Base-by-base conservation (phyloP, 1,140 invertebrate species). In the Drosophila pallidifrons region DNA sequence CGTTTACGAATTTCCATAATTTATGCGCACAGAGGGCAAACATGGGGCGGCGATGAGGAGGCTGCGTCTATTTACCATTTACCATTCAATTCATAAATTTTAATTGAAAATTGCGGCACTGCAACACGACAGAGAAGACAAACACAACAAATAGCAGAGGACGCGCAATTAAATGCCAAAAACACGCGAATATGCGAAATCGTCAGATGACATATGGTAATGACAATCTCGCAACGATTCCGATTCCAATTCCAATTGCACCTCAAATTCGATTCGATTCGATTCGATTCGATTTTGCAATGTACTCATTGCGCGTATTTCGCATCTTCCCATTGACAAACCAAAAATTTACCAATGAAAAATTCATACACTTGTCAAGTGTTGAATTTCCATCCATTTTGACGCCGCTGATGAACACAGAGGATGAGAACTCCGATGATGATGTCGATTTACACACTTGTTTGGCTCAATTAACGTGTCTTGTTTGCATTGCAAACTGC, bases 81-180 rank as follows among this genome's bases (percentile, higher is more conserved):
- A 49, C 60, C 67, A 76, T 69, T 72, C 75, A 67, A 82, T 85
- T 85, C 77, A 83, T 85, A 78, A 81, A 86, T 82, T 89, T 81
- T 89, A 89, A 88, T 89, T 88, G 81, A 68, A 83, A 89, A 80
- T 75, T 87, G 60, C 69, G 69, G 74, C 66, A 61, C 15, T 52
- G 43, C 59, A 64, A 20, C 25, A 47, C 38, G 41, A 15, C 8
- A 38, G 7, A 38, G 5, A 32, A 32, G 30, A 8, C 30, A 32
- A 32, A 32, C 20, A 10, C 13, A n/a, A 5, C 15, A 7, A 6
- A 1, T 6, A 28, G 45, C 25, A 28, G 5, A 75, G 61, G 58
- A 66, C 51, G 55, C 43, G 67, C 83, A 87, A 86, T 87, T 82
- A 82, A 74, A 82, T 82, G 60, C 46, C 76, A 80, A 82, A 86